These are phyloP conservation scores for Stichopus horrens DNA, from an alignment of 53 echinoderm and acorn worm genomes.

Conservation along the genomic window DNA sequence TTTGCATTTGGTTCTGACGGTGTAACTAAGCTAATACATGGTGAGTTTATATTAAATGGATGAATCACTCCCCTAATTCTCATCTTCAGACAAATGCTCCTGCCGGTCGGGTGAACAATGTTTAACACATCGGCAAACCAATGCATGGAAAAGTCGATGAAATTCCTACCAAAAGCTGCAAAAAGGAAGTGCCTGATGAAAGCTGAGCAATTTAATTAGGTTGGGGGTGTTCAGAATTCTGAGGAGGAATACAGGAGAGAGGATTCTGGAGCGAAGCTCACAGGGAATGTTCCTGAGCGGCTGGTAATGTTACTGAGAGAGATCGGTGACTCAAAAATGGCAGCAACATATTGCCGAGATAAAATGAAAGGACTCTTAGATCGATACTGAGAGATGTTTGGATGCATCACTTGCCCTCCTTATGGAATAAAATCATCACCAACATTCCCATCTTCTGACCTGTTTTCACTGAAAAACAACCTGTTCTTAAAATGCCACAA, in stretches of 20 bases:
- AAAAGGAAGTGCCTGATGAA: slow-evolving; percentile 29
- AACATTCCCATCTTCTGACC: too few species aligned
- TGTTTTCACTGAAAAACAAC: too few species aligned
- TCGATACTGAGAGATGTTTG: neutral
- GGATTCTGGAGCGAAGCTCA: neutral
- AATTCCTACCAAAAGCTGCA: slow-evolving; percentile 15
- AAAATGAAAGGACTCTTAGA: neutral
- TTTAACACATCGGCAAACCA: slow-evolving; percentile 39
- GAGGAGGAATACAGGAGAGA: neutral
- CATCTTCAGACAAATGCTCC: slow-evolving; percentile 36
- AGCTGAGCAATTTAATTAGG: slow-evolving; percentile 36
- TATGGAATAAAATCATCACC: neutral
- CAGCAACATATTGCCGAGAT: neutral
- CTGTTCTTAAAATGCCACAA: too few species aligned
- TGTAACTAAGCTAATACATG: slow-evolving; percentile 38
- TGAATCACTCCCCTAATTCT: slow-evolving; percentile 32
- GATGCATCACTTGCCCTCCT: slow-evolving; percentile 1
- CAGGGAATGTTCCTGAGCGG: neutral
- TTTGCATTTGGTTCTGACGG: slow-evolving; percentile 15
- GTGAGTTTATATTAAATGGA: slow-evolving; percentile 31
- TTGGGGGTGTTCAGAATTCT: slow-evolving; percentile 5
- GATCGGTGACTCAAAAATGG: slow-evolving; percentile 23
- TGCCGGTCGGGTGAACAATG: slow-evolving; percentile 15
- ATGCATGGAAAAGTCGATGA: slow-evolving; percentile 14
- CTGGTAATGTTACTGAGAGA: slow-evolving; percentile 13